phyloP scores from a whole-genome alignment of 2,113 vertebrate species.

The Amblyornis subalaris region DNA sequence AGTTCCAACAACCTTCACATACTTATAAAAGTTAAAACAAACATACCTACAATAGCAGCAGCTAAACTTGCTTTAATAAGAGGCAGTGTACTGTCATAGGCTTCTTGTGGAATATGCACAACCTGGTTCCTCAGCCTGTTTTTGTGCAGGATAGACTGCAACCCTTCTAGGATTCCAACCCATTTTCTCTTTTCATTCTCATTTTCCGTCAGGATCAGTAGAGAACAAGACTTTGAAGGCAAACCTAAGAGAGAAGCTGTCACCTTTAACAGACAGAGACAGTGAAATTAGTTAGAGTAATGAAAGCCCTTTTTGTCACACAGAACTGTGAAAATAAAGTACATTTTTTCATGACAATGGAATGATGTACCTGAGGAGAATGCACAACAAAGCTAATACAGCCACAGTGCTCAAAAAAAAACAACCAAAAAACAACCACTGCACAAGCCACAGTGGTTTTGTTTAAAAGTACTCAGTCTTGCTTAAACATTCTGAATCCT shows the following conservation, averaged over 20 bases:
- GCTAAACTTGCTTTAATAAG: conserved; percentile 88
- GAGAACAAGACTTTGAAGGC: conserved; percentile 82
- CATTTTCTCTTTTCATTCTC: conserved; percentile 94
- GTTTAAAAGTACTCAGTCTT: background rate
- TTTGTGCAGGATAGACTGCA: conserved; percentile 89
- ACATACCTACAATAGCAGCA: conserved; percentile 86
- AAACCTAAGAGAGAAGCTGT: conserved; percentile 86
- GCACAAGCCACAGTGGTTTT: background rate
- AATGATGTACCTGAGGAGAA: background rate
- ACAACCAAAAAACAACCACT: background rate
- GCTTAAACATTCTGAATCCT: background rate
- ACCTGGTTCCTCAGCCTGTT: conserved; percentile 83
- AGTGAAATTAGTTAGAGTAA: background rate
- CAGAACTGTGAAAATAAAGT: background rate
- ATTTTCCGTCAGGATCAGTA: conserved; percentile 91
- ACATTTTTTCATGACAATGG: background rate
- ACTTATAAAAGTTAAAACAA: background rate
- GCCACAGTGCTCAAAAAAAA: background rate
- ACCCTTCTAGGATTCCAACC: conserved; percentile 92
- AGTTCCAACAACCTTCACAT: background rate
- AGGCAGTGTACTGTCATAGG: conserved; percentile 91
- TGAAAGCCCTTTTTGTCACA: background rate
- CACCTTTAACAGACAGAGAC: conserved; percentile 75
- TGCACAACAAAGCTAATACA: background rate
- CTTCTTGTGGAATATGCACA: conserved; percentile 89